Conservation (phyloP, 2,113 vertebrate species). For the Meriones unguiculatus region DNA sequence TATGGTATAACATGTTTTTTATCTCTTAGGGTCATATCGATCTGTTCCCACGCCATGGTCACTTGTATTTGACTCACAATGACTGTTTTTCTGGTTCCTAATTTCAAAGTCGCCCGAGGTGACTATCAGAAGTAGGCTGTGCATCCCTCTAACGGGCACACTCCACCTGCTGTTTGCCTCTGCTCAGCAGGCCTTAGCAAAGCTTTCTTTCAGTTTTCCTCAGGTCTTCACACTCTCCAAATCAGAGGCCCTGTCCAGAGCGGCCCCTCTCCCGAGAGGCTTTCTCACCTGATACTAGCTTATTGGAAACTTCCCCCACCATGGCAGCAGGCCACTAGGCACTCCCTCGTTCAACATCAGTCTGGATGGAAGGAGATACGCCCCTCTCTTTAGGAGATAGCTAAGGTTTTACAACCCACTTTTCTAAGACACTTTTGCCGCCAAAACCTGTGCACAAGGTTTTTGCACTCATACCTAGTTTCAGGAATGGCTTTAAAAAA, state of each 20-base stretch:
- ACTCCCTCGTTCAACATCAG: neutral
- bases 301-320: neutral
- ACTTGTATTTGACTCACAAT: neutral
- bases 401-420: neutral
- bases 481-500: neutral
- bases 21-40: neutral
- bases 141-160: neutral
- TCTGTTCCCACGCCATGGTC: neutral
- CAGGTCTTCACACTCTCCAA: neutral
- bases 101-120: neutral
- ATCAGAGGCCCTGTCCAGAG: neutral
- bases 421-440: neutral
- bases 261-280: neutral
- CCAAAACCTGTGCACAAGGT: neutral
- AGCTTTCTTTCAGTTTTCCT: conserved; percentile 12
- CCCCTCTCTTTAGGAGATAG: neutral
- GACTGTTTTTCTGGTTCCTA: neutral
- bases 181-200: neutral
- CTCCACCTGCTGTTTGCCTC: neutral
- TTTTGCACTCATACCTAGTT: neutral
- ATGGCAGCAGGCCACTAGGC: neutral
- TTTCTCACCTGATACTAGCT: neutral
- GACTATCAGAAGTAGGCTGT: neutral
- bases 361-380: neutral
- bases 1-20: accelerated